These are phyloP conservation scores for Parazoanthus atlanticus DNA, from an alignment of 92 coral and sea anemone genomes.

Conservation along the genomic window DNA sequence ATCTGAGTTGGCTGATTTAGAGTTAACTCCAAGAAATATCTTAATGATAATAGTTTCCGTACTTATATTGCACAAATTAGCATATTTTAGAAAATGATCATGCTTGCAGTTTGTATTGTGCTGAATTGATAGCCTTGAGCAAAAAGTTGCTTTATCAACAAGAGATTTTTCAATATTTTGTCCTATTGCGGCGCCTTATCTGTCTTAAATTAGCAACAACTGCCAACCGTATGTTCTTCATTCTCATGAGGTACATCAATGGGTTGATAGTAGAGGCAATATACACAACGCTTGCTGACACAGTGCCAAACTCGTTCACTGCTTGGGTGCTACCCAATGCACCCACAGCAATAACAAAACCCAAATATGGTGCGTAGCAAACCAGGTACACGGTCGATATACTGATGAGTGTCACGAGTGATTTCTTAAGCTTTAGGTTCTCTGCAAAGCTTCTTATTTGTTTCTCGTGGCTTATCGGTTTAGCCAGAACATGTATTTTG, in stretches of 20 bases:
- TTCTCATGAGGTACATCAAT: not conserved
- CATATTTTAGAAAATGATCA: no score
- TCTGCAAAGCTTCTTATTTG: not conserved
- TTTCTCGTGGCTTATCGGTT: not conserved
- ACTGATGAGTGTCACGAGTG: not conserved
- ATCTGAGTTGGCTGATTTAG: no score
- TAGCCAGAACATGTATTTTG: not conserved
- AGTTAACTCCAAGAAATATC: no score
- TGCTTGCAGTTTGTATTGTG: no score
- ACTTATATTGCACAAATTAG: no score
- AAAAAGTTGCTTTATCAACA: not conserved
- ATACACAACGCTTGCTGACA: not conserved
- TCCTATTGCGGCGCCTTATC: not conserved
- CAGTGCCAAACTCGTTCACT: not conserved
- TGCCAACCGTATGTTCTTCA: not conserved
- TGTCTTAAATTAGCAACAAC: not conserved
- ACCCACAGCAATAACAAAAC: no score
- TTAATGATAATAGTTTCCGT: no score
- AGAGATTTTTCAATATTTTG: no score
- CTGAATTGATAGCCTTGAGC: no score
- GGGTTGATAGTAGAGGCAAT: conserved; percentile 12
- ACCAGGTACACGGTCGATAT: conserved; percentile 2
- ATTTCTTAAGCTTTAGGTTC: not conserved
- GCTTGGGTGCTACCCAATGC: no score
- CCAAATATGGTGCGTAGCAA: no score